These are phyloP conservation scores for Brachionus rubens DNA, from an alignment of 1,140 invertebrate species.

Conservation along the genomic window DNA sequence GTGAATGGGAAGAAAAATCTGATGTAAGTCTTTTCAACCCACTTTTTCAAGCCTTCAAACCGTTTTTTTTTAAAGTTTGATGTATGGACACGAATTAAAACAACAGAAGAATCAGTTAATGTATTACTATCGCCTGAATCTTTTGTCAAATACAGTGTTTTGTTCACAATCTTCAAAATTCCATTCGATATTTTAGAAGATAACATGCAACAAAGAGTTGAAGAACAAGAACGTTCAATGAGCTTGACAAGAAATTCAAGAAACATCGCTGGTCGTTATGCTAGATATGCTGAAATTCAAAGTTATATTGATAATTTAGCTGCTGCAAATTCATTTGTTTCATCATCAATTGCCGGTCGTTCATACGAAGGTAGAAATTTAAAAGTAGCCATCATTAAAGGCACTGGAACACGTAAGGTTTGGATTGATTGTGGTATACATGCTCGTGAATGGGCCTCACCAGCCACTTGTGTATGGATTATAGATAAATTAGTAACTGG, in stretches of 20 bases:
- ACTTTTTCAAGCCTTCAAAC: too few species aligned
- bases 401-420: neutral
- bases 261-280: conserved; percentile 24
- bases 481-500: conserved; percentile 42
- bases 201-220: conserved; percentile 33
- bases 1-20: neutral
- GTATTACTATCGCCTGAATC: conserved; percentile 30
- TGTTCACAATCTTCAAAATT: conserved; percentile 22
- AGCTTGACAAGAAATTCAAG: neutral
- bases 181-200: neutral
- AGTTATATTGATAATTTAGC: conserved; percentile 35
- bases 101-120: conserved; percentile 10
- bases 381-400: conserved; percentile 19
- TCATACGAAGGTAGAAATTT: conserved; percentile 36
- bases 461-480: conserved; percentile 49
- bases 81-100: conserved; percentile 27
- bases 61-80: neutral
- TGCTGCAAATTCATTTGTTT: conserved; percentile 2
- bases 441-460: conserved; percentile 57
- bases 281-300: conserved; percentile 33
- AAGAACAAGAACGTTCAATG: conserved; percentile 31
- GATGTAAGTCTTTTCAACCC: neutral
- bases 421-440: conserved; percentile 46
- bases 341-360: neutral
- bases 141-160: conserved; percentile 19